Evolutionary conservation across 2,113 vertebrate genomes (phyloP), one percentile per base, ranked within the genome.

Genomic region (Acrocephalus kingi): DNA sequence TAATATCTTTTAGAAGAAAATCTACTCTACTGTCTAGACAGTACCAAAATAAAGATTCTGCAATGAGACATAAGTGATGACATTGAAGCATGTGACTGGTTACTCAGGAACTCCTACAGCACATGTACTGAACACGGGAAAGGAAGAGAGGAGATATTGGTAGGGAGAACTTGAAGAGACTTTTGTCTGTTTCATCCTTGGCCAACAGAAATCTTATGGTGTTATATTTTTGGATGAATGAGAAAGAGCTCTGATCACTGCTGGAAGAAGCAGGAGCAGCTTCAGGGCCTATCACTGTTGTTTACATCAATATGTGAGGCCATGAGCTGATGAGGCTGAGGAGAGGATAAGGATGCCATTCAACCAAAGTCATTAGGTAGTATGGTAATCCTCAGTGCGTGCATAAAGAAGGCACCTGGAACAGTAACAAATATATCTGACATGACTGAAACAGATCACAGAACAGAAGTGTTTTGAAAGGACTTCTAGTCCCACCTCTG

Each of bases 1-100:
- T 72, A 77, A 48, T 23, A 20, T 13, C 37, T 84, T 81, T 51
- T 9, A 55, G 33, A n/a, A 89, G 69, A 75, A 86, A 81, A 63
- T 68, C 39, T 28, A 52, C 41, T 87, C 23, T n/a, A 4, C 35
- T 48, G 7, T n/a, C 46, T 63, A 45, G 48, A 72, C 23, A 72
- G 37, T 72, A 49, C n/a, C 35, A 72, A 87, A 87, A 72, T 51
- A 75, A 84, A 64, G 51, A 71, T 76, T 76, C 21, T 49, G 33
- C 43, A 88, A 22, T 0, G 11, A 84, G 18, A 66, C 54, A 66
- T 22, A 67, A 83, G 62, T 0, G 0, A 46, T 35, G 51, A 33
- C 23, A 37, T 19, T 75, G 30, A 75, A 82, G 7, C 17, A 43
- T 11, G 25, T 8, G 25, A 15, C 39, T 82, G n/a, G 19, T 37